Evolutionary conservation across 2,888 invertebrate species (phyloP), one percentile per base, ranked within the genome.

Genomic region (Patella pellucida): DNA sequence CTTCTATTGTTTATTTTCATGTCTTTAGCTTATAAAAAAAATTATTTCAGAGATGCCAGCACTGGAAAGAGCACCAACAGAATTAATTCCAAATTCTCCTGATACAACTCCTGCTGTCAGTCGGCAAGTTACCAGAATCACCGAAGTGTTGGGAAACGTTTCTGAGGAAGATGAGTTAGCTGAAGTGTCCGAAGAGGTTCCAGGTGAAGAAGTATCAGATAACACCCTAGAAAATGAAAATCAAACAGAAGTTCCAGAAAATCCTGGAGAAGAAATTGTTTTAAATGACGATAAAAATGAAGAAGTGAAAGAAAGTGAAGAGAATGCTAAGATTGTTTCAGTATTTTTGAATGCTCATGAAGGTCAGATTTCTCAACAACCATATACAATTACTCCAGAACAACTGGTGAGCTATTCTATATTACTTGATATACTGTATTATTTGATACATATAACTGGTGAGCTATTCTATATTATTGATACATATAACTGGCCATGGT

Each of bases 41-140:
- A 5, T 9, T 41, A 41, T 41, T 41, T 62, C 62, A 62, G 62
- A 62, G 14, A 41, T 41, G 9, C 62, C 62, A 62, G 19, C 19
- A 23, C 11, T 62, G 62, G 62, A 62, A 14, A 19, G 62, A 19
- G 19, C 3, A 62, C 23, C 62, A 23, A 62, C 62, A 27, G 88
- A 87, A 56, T 78, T 80, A 15, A 85, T 88, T n/a, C 85, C 85
- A 2, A 79, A 88, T 81, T 85, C 88, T 7, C 83, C 85, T 3
- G 87, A 87, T 75, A 83, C 87, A 1, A 83, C 85, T 12, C 84
- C 83, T 1, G 71, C 76, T 9, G 69, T 78, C 11, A 85, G 83
- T 67, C 69, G 84, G 3, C 79, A 84, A 72, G 62, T 69, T 12
- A 80, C 80, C 73, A 75, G 74, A 27, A 68, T 54, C 68, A 62